Evolutionary conservation across 2,888 invertebrate species (phyloP).

Genomic region (Aleiodes testaceus): DNA sequence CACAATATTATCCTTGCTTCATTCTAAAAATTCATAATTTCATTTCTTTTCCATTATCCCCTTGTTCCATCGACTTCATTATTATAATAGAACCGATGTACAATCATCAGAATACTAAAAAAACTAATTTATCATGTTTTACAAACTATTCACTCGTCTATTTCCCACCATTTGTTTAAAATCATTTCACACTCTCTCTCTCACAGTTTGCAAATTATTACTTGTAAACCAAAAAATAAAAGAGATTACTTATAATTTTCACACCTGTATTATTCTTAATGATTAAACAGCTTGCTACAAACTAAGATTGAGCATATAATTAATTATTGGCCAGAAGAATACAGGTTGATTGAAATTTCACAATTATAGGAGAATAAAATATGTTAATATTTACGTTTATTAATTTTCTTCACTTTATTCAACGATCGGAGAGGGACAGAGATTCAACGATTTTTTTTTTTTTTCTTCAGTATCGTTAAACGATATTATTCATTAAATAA

Average conservation of each 20-base stretch:
- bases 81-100: conserved; percentile 60
- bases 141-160: conserved; percentile 47
- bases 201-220: conserved; percentile 4
- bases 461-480: too few relatives aligned
- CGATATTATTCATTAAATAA: neutral
- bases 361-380: neutral
- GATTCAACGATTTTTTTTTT: conserved; percentile 18
- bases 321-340: conserved; percentile 47
- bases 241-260: conserved; percentile 35
- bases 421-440: neutral
- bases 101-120: conserved; percentile 60
- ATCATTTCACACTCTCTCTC: conserved; percentile 38
- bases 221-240: conserved; percentile 16
- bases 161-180: conserved; percentile 31
- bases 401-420: neutral
- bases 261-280: conserved; percentile 36
- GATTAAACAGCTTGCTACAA: conserved; percentile 53
- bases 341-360: neutral
- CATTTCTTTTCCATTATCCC: conserved; percentile 28
- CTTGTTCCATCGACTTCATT: conserved; percentile 56
- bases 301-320: conserved; percentile 65
- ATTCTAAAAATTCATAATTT: conserved; percentile 25
- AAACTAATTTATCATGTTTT: conserved; percentile 43
- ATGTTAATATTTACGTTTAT: neutral
- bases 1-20: conserved; percentile 55